phyloP scores from a whole-genome alignment of 1,140 invertebrate species.

The Tachypleus tridentatus region DNA sequence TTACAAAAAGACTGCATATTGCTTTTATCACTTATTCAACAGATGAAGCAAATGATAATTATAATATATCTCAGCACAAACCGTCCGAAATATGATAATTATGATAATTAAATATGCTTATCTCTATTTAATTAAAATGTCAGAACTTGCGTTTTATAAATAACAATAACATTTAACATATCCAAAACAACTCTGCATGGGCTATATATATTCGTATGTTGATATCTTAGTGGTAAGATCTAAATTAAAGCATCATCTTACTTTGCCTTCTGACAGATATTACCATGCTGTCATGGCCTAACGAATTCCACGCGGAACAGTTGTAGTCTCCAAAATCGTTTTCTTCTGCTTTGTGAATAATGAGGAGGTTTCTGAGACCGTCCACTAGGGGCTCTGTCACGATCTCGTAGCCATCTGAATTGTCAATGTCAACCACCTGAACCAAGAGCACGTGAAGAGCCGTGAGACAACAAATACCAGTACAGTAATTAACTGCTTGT shows the following conservation, averaged over 20 bases:
- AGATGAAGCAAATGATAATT: no score
- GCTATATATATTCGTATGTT: no score
- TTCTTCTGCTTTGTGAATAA: conserved; percentile 65
- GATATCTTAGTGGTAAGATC: no score
- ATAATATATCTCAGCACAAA: no score
- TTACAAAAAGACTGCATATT: no score
- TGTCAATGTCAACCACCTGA: conserved; percentile 22
- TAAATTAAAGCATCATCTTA: conserved; percentile 43
- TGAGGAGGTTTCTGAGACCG: conserved; percentile 56
- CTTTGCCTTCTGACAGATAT: conserved; percentile 76
- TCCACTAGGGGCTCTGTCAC: conserved; percentile 44
- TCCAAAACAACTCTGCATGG: no score
- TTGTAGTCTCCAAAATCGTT: conserved; percentile 86
- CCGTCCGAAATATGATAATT: no score
- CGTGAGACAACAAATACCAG: neutral
- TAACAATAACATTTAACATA: no score
- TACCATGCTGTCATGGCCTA: conserved; percentile 67
- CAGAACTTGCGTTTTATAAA: no score
- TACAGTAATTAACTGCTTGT: neutral
- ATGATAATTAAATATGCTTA: no score
- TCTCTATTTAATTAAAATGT: no score
- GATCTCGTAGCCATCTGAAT: conserved; percentile 31
- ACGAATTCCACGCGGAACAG: conserved; percentile 82
- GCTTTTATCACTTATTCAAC: no score
- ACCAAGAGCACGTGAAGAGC: neutral